These are phyloP conservation scores for Oscheius sp. DNA, from an alignment of 2,888 invertebrate species.

Conservation along the genomic window DNA sequence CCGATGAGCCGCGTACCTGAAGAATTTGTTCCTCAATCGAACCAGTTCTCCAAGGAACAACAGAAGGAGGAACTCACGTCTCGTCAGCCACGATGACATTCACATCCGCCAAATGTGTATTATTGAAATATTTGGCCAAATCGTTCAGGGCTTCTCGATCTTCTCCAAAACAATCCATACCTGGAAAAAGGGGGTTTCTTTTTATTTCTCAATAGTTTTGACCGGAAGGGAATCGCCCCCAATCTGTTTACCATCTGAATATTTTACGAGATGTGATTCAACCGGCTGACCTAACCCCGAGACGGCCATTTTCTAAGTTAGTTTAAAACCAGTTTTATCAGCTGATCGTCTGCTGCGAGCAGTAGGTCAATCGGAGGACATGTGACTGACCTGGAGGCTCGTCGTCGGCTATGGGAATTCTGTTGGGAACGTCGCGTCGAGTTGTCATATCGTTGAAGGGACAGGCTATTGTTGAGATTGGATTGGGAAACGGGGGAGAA, in stretches of 20 bases:
- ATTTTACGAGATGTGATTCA: conserved; percentile 17
- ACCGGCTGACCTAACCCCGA: not conserved
- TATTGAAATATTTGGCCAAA: conserved; percentile 72
- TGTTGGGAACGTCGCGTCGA: conserved; percentile 48
- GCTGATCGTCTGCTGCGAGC: not conserved
- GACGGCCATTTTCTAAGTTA: not conserved
- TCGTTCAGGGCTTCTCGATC: conserved; percentile 72
- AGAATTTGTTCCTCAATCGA: conserved; percentile 23
- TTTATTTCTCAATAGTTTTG: not conserved
- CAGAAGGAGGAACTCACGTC: conserved; percentile 56
- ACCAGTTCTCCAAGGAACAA: not conserved
- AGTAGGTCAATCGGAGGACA: not conserved
- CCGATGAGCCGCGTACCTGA: conserved; percentile 75
- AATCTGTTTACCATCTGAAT: not conserved
- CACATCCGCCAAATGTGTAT: conserved; percentile 70
- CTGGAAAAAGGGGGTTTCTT: conserved; percentile 45
- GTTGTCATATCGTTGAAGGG: conserved; percentile 26
- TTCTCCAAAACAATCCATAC: conserved; percentile 72
- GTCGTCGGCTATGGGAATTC: conserved; percentile 51
- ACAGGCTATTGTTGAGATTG: not conserved
- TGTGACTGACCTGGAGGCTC: conserved; percentile 50
- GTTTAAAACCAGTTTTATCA: not conserved
- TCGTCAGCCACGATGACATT: conserved; percentile 74
- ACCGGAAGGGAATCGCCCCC: not conserved
- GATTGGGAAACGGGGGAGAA: not conserved